phyloP scores from a whole-genome alignment of 1,140 invertebrate species.

The Cryptotermes secundus region DNA sequence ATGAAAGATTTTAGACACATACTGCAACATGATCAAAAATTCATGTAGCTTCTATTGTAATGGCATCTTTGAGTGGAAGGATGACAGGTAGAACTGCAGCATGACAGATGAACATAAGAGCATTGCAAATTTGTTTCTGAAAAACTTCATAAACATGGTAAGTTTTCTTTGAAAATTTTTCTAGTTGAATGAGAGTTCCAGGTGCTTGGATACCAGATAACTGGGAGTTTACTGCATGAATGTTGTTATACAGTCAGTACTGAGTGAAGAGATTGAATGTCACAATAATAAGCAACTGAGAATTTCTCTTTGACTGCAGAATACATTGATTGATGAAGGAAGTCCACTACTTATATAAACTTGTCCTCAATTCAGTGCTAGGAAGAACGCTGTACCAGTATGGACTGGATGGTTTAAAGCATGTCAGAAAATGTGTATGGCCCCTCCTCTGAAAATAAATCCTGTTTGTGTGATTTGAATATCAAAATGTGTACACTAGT shows the following conservation, averaged over 20 bases:
- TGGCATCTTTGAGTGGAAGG: no score
- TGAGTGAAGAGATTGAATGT: background rate
- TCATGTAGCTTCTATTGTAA: no score
- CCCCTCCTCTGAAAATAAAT: background rate
- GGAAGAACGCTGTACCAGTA: background rate
- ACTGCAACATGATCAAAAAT: no score
- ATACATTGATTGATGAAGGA: background rate
- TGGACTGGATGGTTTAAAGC: background rate
- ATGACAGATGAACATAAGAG: no score
- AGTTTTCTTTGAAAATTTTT: no score
- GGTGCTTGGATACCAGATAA: no score
- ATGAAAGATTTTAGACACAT: no score
- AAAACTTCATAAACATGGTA: no score
- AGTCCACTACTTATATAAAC: background rate
- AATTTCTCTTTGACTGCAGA: conserved; percentile 1
- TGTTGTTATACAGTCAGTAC: background rate
- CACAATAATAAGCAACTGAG: background rate
- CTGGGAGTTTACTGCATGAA: no score
- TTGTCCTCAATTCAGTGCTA: background rate
- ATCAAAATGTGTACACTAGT: background rate
- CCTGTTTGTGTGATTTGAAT: background rate
- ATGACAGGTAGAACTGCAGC: no score
- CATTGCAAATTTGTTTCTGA: no score
- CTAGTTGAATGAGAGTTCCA: no score
- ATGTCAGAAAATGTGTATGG: background rate